These are phyloP conservation scores for Cataglyphis altisquamis DNA, from an alignment of 2,888 invertebrate genomes.

Conservation along the genomic window DNA sequence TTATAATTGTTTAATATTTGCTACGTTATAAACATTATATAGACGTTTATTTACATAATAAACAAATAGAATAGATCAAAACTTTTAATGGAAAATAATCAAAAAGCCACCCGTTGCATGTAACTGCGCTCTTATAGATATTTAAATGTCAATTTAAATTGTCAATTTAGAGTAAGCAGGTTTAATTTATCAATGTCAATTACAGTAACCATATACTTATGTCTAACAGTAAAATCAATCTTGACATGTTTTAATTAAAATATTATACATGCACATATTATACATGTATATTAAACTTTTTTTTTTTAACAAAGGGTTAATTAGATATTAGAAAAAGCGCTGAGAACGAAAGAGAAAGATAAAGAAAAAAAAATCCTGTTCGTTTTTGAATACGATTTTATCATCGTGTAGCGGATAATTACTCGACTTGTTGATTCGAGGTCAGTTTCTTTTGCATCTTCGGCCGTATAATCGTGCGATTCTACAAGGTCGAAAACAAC, in stretches of 20 bases:
- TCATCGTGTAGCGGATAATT: constrained; percentile 44
- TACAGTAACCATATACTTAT: neutral
- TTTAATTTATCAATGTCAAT: neutral
- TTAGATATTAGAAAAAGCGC: neutral
- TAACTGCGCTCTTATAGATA: neutral
- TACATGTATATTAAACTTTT: neutral
- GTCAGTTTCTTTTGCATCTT: constrained; percentile 64
- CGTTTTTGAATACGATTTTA: constrained; percentile 7
- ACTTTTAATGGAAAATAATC: neutral
- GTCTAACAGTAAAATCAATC: neutral
- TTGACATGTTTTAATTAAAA: neutral
- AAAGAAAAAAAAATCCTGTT: constrained; percentile 32
- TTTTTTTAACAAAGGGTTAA: constrained; percentile 2
- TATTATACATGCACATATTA: neutral
- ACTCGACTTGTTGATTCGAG: constrained; percentile 57
- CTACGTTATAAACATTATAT: neutral
- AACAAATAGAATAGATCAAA: neutral
- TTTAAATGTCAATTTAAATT: neutral
- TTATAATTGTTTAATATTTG: constrained; percentile 9
- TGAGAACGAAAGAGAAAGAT: neutral
- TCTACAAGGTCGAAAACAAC: constrained; percentile 64
- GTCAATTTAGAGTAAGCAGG: neutral
- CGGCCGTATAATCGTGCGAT: constrained; percentile 48
- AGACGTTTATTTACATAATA: neutral
- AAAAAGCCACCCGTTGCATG: neutral